phyloP scores from a whole-genome alignment of 2,113 vertebrate species.

The Acrocephalus arundinaceus region DNA sequence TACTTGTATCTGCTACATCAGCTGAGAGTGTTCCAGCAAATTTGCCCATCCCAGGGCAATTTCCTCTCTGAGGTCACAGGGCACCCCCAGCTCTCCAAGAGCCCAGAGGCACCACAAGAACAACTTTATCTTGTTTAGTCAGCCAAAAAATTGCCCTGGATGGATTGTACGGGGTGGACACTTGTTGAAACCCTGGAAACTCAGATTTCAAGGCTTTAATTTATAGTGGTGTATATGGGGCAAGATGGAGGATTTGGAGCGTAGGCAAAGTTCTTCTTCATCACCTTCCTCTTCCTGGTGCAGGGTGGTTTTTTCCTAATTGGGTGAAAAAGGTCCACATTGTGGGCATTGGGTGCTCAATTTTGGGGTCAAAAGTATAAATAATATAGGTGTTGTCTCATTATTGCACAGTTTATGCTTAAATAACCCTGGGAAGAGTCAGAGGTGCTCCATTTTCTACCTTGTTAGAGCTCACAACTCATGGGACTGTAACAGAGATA shows the following conservation, averaged over 20 bases:
- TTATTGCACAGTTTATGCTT: background rate
- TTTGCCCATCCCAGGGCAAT: background rate
- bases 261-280: background rate
- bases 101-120: background rate
- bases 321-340: background rate
- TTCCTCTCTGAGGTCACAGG: background rate
- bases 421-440: background rate
- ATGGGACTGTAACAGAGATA: background rate
- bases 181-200: background rate
- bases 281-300: background rate
- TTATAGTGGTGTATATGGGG: background rate
- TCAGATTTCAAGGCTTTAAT: background rate
- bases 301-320: background rate
- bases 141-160: no score
- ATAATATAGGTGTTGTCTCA: background rate
- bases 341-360: background rate
- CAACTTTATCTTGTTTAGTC: accelerated
- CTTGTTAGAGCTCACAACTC: background rate
- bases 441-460: background rate
- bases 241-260: background rate
- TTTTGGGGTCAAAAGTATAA: background rate
- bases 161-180: accelerated
- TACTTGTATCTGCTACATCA: background rate
- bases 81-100: background rate
- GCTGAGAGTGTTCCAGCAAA: no score